Base-by-base conservation (phyloP, 1,140 invertebrate genomes). In the Rhizoglyphus robini region DNA sequence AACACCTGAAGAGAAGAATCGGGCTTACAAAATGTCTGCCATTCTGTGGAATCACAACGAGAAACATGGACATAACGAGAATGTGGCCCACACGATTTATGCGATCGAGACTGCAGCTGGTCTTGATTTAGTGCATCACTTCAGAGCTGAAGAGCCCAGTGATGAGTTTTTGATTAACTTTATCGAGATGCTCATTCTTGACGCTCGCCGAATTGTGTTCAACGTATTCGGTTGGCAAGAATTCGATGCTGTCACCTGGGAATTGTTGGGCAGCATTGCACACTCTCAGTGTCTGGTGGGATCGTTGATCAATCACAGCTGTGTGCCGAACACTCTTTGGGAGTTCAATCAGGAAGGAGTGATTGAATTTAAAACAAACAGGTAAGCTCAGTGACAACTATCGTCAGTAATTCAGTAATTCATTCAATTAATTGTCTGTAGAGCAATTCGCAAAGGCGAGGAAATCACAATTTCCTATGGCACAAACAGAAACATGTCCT, bases 381-480 rank as follows among this genome's bases (percentile, higher is more conserved):
- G 23, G 41, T 46, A 46, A 46, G 41, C 23, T 15, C 41, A 15
- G 15, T 46, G 15, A 46, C 23, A 15, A 46, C 15, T 46, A 15
- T 46, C n/a, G n/a, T 46, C 41, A 15, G 23, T 23, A 15, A 15
- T 46, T 46, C 41, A 46, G 15, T 46, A 23, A 15, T 46, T 25
- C 31, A 27, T 54, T 32, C 51, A 25, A 25, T 32, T 54, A 11
- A 20, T 32, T 11, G 15, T 20, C 23, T 8, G 20, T 54, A 5
- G 51, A 32, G 15, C 23, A 15, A 54, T 54, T 32, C 8, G 23
- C 8, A 23, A 8, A 32, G 51, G 51, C 8, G 8, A 25, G 15
- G 51, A 54, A 32, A 54, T 54, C 20, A 54, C 51, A 25, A 54
- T 54, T 8, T 54, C 51, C 8, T 54, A 54, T 32, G 51, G 51